These are phyloP conservation scores for Agonopterix heracliana DNA, from an alignment of 2,888 invertebrate genomes.

Conservation along the genomic window DNA sequence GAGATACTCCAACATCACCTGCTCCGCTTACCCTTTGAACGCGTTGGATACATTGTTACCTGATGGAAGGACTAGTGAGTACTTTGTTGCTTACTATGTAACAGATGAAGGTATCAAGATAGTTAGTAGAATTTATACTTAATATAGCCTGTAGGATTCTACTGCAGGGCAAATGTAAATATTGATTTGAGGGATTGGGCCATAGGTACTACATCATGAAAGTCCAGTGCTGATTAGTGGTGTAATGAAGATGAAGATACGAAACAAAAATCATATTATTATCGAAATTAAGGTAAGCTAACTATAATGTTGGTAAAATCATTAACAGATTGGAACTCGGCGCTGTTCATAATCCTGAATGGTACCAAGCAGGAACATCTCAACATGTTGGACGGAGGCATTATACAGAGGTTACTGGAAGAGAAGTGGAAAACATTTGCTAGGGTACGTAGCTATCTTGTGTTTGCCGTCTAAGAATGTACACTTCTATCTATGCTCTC, in stretches of 20 bases:
- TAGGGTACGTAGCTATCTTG: conserved; percentile 75
- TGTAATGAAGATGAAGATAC: too few relatives aligned
- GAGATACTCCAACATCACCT: conserved; percentile 99
- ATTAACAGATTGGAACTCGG: conserved; percentile 95
- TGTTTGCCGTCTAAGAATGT: neutral
- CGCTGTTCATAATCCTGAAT: conserved; percentile 96
- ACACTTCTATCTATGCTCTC: neutral
- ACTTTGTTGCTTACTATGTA: neutral
- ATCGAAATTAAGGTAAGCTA: too few relatives aligned
- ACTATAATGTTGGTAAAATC: too few relatives aligned
- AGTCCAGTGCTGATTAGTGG: too few relatives aligned
- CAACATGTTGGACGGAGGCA: conserved; percentile 99
- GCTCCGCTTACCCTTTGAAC: conserved; percentile 97
- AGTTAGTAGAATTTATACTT: too few relatives aligned
- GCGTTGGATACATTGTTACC: conserved; percentile 96
- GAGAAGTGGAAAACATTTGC: conserved; percentile 99
- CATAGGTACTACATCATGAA: too few relatives aligned
- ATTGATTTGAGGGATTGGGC: too few relatives aligned
- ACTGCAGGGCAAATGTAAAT: too few relatives aligned
- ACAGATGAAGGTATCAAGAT: neutral
- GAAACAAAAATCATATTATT: too few relatives aligned
- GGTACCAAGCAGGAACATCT: conserved; percentile 98
- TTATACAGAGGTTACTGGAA: conserved; percentile 96
- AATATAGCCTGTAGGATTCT: too few relatives aligned
- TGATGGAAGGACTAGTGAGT: conserved; percentile 94